Base-by-base conservation (phyloP, 2,888 invertebrate species). In the Acutogordius australiensis region DNA sequence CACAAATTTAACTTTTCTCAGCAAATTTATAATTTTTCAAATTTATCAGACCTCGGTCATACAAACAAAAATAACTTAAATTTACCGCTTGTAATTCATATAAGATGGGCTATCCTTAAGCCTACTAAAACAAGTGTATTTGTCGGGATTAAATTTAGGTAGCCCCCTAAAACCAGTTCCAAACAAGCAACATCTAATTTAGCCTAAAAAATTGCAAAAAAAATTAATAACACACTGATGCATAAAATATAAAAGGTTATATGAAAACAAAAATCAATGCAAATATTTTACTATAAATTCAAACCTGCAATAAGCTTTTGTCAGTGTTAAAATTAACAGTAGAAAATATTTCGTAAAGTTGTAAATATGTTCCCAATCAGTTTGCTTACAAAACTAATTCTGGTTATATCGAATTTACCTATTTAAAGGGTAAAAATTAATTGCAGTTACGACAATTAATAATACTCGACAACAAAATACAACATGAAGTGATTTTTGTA, bases 301-400 rank as follows among this genome's bases (percentile, higher is more conserved):
- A 51, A n/a, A 51, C 51, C 23, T 51, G 51, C 23, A 51, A n/a
- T n/a, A 51, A 4, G 26, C 51, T 51, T 51, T 23, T 51, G 23
- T 8, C n/a, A 4, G 8, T 51, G 13, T 21, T 51, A 51, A 51
- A 51, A 21, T 51, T 8, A 4, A 23, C 23, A 21, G 18, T 23
- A 4, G 51, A 51, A 51, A n/a, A 51, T 4, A 51, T 51, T 8
- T 4, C 26, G 26, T 21, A 23, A n/a, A 51, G 51, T 23, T 51
- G 4, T 13, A 23, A 51, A 51, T n/a, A 51, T 51, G 23, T 51
- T 23, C n/a, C 23, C 13, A n/a, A 51, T 26, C 51, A 51, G 23
- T 51, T 21, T 21, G 26, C 51, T n/a, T 26, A 51, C 23, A 23
- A 51, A 4, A 4, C 51, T 4, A 51, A 26, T 21, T 4, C 8